A percentile compares a stretch with the other conserved stretches of the same genome.
Conservation (phyloP, 1,140 invertebrate species). For the Calosoma granatense region DNA sequence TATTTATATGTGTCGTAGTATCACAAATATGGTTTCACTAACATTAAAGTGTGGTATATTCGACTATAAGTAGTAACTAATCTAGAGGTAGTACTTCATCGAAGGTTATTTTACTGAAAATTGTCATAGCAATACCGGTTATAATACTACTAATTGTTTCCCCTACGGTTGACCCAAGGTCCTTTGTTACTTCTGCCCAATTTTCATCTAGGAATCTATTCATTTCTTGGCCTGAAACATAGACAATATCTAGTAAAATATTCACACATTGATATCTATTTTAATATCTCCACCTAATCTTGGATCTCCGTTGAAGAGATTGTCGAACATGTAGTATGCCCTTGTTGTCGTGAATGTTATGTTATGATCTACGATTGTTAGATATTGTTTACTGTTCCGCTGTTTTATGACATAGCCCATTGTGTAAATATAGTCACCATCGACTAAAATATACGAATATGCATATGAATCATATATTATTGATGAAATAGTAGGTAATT, state of each 20-base stretch:
- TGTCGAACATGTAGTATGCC: conserved; percentile 38
- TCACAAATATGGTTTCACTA: too few species aligned
- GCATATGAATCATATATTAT: conserved; percentile 13
- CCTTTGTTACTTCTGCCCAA: conserved; percentile 33
- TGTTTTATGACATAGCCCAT: conserved; percentile 44
- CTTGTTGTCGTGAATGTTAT: conserved; percentile 44
- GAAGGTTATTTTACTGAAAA: conserved; percentile 17
- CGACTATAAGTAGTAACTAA: too few species aligned
- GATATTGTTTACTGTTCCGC: conserved; percentile 46
- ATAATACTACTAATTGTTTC: conserved; percentile 19
- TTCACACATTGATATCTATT: neutral
- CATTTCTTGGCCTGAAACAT: conserved; percentile 32
- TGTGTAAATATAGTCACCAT: conserved; percentile 45
- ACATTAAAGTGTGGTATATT: too few species aligned
- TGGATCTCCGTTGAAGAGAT: conserved; percentile 46
- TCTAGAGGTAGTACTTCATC: conserved; percentile 15
- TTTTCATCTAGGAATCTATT: conserved; percentile 37
- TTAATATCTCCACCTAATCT: conserved; percentile 35
- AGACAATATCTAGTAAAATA: too few species aligned
- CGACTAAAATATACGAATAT: conserved; percentile 35
- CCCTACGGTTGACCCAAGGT: conserved; percentile 28
- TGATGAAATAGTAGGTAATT: too few species aligned
- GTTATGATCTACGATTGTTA: conserved; percentile 46
- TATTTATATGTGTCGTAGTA: too few species aligned
- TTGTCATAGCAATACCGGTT: conserved; percentile 14